Evolutionary conservation across 2,888 invertebrate genomes (phyloP), one percentile per base, ranked within the genome.

Genomic region (Dynastes maya): DNA sequence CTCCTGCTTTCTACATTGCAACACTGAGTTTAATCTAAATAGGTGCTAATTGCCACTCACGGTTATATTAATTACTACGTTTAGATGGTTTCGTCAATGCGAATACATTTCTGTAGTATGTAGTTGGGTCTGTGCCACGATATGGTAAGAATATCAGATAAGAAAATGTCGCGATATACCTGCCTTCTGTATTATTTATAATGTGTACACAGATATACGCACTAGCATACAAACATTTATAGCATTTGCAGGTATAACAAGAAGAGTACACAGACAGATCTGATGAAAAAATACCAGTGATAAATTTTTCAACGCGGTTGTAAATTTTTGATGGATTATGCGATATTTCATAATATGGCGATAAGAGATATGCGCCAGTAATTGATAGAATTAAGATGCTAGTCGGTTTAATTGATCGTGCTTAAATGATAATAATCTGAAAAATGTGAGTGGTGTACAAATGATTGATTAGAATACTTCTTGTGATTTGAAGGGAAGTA

Each of bases 21-120:
- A 22, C 29, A 37, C 45, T 11, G 27, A 51, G 58, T 22, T 58
- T 40, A 40, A 40, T 40, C 40, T 61, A 45, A 45, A 74, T 61
- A 61, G 13, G 58, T 77, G 76, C 40, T 77, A 77, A 77, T 77
- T 67, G 61, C n/a, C 32, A 22, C 61, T 68, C 76, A 77, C 76
- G 76, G 76, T 77, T 76, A 77, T 13, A 77, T 68, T 68, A 77
- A 68, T 77, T 77, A 74, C 55, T 61, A 61, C 45, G 72, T 74
- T 74, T 32, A 22, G 61, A 74, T 61, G 45, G 27, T 32, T 74
- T 61, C n/a, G 61, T 63, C 63, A 61, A 74, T 74, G 27, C 72
- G 40, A 74, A 61, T 72, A 61, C 61, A 16, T 55, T 32, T 32
- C 16, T 27, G 8, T 61, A 70, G 70, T 40, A 22, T 40, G 11